Percentiles rank a stretch among this genome's conserved stretches.
phyloP scores from a whole-genome alignment of 2,113 vertebrate species.

The Trogon surrucura region DNA sequence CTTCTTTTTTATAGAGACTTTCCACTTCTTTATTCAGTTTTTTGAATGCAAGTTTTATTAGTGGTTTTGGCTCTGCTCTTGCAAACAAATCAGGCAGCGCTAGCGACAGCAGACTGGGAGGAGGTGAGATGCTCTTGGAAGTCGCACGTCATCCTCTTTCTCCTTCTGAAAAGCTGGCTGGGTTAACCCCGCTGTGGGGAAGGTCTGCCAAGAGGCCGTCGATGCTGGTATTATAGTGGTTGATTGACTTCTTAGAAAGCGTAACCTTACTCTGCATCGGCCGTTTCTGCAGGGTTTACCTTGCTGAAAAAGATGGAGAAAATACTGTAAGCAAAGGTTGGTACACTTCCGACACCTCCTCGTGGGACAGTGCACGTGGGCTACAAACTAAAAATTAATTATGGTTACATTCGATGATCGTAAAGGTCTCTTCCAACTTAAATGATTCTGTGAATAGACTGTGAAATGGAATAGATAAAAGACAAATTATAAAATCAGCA shows the following conservation, averaged over 20 bases:
- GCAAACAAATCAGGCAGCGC: not conserved
- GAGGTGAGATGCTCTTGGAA: slow-evolving; percentile 6
- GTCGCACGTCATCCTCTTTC: not conserved
- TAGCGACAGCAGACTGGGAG: not conserved
- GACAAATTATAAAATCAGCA: not conserved
- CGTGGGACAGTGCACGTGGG: not conserved
- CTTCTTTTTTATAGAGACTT: not conserved
- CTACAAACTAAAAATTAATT: not conserved
- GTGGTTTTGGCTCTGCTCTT: slow-evolving; percentile 15
- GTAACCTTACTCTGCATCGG: not conserved
- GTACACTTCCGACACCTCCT: not conserved
- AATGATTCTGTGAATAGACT: not conserved
- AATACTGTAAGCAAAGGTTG: not conserved
- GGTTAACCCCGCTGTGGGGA: not conserved
- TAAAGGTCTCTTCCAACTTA: not conserved
- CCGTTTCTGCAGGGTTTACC: not conserved
- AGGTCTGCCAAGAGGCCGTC: not conserved
- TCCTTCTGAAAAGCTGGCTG: not conserved
- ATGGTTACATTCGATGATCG: not conserved
- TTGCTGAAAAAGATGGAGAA: not conserved
- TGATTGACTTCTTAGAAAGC: not conserved
- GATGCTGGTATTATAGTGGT: not conserved
- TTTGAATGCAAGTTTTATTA: slow-evolving; percentile 15
- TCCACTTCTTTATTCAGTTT: slow-evolving; percentile 1
- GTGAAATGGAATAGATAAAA: not conserved